Conservation (phyloP, 2,797 vertebrate species). For the Potorous gilbertii region DNA sequence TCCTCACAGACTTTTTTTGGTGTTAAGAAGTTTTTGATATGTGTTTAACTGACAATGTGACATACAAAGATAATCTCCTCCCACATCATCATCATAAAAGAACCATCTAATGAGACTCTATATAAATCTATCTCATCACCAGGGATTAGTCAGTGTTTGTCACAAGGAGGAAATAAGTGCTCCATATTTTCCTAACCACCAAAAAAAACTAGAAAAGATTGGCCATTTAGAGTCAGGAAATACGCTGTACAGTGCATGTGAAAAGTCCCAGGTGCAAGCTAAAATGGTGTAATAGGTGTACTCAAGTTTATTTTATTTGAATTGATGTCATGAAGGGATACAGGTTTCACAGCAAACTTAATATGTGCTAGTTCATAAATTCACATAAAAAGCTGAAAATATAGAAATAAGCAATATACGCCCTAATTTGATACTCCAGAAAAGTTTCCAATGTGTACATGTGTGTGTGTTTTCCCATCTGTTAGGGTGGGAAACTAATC, state of each 20-base stretch:
- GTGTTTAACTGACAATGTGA: background rate
- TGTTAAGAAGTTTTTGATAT: background rate
- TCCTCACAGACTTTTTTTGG: background rate
- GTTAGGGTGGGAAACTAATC: background rate
- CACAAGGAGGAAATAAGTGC: background rate
- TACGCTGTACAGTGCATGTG: background rate
- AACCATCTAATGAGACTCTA: conserved; percentile 21
- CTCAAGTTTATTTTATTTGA: background rate
- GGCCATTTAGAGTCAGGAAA: background rate
- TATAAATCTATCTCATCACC: conserved; percentile 27
- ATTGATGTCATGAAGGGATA: background rate
- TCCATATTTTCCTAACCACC: conserved; percentile 17
- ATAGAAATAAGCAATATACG: background rate
- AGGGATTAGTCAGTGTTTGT: conserved; percentile 14
- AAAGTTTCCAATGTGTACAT: background rate
- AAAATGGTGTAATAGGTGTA: background rate
- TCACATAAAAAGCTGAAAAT: background rate
- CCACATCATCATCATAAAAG: conserved; percentile 26
- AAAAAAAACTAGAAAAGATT: background rate
- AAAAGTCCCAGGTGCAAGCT: background rate
- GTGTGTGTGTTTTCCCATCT: background rate
- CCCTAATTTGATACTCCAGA: background rate
- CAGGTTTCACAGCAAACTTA: background rate
- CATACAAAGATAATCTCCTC: conserved; percentile 8
- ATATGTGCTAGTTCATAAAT: background rate